Evolutionary conservation across 2,797 vertebrate species (phyloP).

Genomic region (Calcarius lapponicus): DNA sequence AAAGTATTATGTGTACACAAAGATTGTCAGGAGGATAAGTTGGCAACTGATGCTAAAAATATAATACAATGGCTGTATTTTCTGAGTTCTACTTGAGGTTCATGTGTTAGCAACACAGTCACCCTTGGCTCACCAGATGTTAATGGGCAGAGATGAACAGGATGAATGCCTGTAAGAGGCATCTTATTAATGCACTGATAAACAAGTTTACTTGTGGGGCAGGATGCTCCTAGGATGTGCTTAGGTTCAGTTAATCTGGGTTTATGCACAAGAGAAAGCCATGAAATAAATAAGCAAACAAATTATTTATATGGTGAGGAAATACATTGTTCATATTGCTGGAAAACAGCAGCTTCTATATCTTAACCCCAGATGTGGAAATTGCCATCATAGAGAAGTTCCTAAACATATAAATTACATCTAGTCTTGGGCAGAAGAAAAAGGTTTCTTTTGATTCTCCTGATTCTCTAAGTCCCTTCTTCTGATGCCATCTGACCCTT

Average conservation of each 20-base stretch:
- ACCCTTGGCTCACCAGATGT: not conserved
- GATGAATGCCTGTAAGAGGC: not conserved
- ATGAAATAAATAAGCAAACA: not conserved
- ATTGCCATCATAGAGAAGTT: not conserved
- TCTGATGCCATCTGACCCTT: not conserved
- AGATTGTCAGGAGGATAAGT: not conserved
- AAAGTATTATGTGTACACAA: not conserved
- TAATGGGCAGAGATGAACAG: not conserved
- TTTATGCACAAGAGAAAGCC: not conserved
- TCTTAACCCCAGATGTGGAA: not conserved
- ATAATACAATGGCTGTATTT: rapidly evolving
- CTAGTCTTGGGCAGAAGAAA: not conserved
- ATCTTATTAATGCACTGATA: not conserved
- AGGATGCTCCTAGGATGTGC: not conserved
- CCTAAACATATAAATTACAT: not conserved
- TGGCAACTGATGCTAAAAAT: not conserved
- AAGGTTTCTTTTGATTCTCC: not conserved
- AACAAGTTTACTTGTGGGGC: not conserved
- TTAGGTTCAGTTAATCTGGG: not conserved
- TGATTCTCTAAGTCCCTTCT: not conserved
- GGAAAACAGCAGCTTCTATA: not conserved
- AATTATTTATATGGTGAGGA: not conserved
- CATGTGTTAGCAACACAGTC: not conserved
- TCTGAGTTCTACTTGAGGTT: not conserved
- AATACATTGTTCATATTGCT: not conserved